Evolutionary conservation across 2,797 vertebrate species (phyloP).

Genomic region (Coranthus polyacanthus): DNA sequence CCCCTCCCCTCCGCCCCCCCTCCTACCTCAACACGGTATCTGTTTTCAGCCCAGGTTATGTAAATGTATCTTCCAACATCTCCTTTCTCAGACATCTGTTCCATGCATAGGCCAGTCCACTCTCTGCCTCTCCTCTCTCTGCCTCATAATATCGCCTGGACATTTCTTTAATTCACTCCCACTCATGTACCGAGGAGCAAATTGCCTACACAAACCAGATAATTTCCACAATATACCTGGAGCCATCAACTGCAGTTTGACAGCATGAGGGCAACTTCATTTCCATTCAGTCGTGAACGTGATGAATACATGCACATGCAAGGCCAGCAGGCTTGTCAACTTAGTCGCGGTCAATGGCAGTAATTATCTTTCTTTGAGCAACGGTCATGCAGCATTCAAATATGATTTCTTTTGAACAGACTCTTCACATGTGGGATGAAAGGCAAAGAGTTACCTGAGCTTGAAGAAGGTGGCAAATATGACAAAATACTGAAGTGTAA

Average conservation of each 20-base stretch:
- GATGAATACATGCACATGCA: no score
- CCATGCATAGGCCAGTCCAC: constrained; percentile 81
- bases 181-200: constrained; percentile 80
- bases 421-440: not conserved
- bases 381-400: no score
- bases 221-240: constrained; percentile 78
- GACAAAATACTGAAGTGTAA: no score
- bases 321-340: no score
- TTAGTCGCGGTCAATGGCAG: constrained; percentile 39
- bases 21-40: constrained; percentile 46
- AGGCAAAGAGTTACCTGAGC: no score
- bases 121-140: no score
- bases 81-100: constrained; percentile 86
- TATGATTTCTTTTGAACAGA: no score
- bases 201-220: constrained; percentile 82
- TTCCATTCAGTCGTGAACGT: constrained; percentile 50
- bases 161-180: constrained; percentile 87
- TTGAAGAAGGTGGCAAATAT: no score
- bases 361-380: constrained; percentile 62
- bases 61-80: constrained; percentile 87
- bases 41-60: constrained; percentile 89
- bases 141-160: constrained; percentile 83
- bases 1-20: constrained; percentile 56
- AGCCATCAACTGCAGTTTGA: constrained; percentile 67
- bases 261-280: constrained; percentile 54